Evolutionary conservation across 2,888 invertebrate genomes (phyloP), one percentile per base, ranked within the genome.

Genomic region (Eledone cirrhosa): DNA sequence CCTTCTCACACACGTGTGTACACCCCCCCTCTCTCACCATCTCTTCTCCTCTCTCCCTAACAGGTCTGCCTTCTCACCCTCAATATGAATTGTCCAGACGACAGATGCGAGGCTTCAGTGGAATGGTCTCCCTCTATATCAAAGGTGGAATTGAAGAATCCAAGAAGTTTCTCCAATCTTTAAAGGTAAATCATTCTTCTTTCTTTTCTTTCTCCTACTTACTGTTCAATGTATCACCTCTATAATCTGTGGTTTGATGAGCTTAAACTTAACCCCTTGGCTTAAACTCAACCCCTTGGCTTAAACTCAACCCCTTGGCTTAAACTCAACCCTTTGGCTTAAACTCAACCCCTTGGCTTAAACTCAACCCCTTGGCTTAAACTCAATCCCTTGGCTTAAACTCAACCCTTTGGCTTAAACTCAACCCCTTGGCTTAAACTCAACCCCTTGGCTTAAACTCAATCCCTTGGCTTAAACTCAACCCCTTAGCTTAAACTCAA

Each of bases 91-190:
- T 90, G 69, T 89, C 88, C 53, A 89, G 88, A 81, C 83, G 83
- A 76, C 91, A 91, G 85, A 90, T 90, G 90, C 84, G 84, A 74
- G 91, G 91, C 0, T 90, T 84, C 84, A 89, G 90, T 84, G 91
- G 91, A 2, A 91, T 91, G 91, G 84, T 91, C 2, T 85, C 89
- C 11, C 88, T 90, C 84, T 90, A 85, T 82, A 86, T 91, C 47
- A 89, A 90, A 80, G 91, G 91, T 11, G 90, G 89, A 7, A 80
- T 85, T 16, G 81, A 87, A 24, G 88, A 89, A 79, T 84, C 90
- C 2, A 82, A 78, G 31, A 85, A 63, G 8, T 90, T 91, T 83
- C 84, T 91, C 16, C 84, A 88, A 79, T 83, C 81, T 53, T 82
- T 90, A 16, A 90, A 91, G 86, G 90, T 90, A 78, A 48, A 22